These are phyloP conservation scores for Pongo abelii DNA, from an alignment of 2,113 vertebrate genomes.

Conservation along the genomic window DNA sequence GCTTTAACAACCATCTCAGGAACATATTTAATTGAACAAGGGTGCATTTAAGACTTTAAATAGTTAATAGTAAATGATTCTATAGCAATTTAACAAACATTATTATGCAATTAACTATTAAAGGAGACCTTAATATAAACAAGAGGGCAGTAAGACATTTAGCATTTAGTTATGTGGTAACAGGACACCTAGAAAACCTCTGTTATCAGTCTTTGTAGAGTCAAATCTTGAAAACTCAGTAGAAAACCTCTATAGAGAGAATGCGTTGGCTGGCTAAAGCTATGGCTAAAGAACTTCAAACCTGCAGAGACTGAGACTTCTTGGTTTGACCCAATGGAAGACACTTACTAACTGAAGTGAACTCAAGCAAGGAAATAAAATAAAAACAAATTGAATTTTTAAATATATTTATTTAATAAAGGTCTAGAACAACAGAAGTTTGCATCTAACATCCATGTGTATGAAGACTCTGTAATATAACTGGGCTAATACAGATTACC, in stretches of 20 bases:
- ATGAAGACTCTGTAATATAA: background rate
- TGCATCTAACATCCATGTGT: background rate
- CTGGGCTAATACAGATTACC: background rate
- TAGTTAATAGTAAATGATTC: background rate
- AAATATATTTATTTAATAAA: background rate
- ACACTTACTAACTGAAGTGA: background rate
- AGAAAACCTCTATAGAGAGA: background rate
- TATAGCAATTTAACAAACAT: background rate
- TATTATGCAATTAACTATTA: background rate
- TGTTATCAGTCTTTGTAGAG: background rate
- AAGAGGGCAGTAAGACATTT: background rate
- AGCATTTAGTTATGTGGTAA: background rate
- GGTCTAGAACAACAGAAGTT: background rate
- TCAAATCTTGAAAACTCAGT: background rate
- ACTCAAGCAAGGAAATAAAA: background rate
- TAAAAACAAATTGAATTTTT: background rate
- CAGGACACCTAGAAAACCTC: background rate
- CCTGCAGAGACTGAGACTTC: too few relatives aligned
- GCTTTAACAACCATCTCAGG: background rate
- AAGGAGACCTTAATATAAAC: background rate
- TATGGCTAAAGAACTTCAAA: background rate
- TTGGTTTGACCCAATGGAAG: background rate
- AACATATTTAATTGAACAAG: background rate
- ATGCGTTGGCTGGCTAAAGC: fast-evolving
- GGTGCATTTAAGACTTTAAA: background rate